Evolutionary conservation across 2,113 vertebrate genomes (phyloP), one percentile per base, ranked within the genome.

Genomic region (Chloropsis cyanopogon): DNA sequence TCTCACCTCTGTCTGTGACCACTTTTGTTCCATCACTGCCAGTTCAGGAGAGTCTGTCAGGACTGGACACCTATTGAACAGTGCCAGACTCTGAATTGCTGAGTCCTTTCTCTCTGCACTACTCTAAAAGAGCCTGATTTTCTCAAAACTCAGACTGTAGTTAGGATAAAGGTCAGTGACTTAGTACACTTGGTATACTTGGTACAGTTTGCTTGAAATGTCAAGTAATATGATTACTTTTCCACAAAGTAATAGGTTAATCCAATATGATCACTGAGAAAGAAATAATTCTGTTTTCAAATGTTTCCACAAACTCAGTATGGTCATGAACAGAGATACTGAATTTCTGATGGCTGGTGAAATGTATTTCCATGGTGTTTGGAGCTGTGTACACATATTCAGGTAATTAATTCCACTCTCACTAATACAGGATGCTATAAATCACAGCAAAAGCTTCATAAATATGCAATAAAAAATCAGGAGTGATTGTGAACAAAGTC

Each of bases 221-320:
- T 87, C 91, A 92, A 46, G 49, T 50, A 79, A 53, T 63, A 84
- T 39, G 29, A 41, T 72, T 65, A 72, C 19, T 87, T 96, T 61
- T 57, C 70, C 78, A 52, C 73, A 71, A 92, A 56, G 42, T 82
- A 54, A 91, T 54, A 89, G 25, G 37, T 86, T 93, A 81, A 95
- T 92, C 82, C 39, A 94, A 37, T 96, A 72, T 88, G 82, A 49
- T 94, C 71, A 39, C 54, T 41, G 87, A 91, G 53, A 61, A 82
- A 46, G 70, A 92, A 86, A 83, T 52, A 68, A 77, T 73, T 91
- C 78, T 90, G 3, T 88, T 95, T 96, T 88, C 85, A 77, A 33
- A 70, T 53, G 29, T 80, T 94, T 80, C 68, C 59, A 72, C 54
- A 50, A 69, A 57, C 18, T 28, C n/a, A 29, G 33, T 71, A 22